Evolutionary conservation across 2,888 invertebrate species (phyloP), one percentile per base, ranked within the genome.

Genomic region (Melitaea athalia): DNA sequence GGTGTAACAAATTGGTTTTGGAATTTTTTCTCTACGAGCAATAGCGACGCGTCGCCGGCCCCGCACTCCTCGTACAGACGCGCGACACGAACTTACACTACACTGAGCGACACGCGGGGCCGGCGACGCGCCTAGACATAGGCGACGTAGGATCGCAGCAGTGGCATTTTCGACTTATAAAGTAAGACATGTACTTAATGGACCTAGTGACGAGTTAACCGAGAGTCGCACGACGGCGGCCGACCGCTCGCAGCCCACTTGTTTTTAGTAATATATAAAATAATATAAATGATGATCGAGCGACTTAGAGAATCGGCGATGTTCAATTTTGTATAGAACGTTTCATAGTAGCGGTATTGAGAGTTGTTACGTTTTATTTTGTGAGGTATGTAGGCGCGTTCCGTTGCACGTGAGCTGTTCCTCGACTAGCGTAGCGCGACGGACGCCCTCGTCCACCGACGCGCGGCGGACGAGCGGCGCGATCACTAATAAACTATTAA

Each of bases 271-370:
- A 78, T 81, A 79, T 77, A 77, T 74, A 70, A 74, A 73, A 74
- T 74, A 74, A 73, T 57, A 57, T 57, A 57, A 57, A 42, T 74
- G 71, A 75, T 74, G 85, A 86, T 85, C 84, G 85, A 83, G 83
- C 89, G 90, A 89, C 86, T 83, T 90, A 91, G 91, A 81, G 86
- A 85, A 89, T 90, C 91, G 90, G 87, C 90, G 85, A 91, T 89
- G 91, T 92, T 92, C 91, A 91, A 89, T 91, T 92, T 92, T 91
- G 91, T 92, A 92, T 92, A 92, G 91, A 86, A 88, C 87, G 91
- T 89, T 92, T 91, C 90, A 86, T 88, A 88, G 92, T 92, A 92
- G 92, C 83, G 86, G 85, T 90, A 90, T 86, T 86, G 88, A 87
- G 84, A 89, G 89, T 91, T 91, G 91, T 91, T 91, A 89, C 86